phyloP scores from a whole-genome alignment of 2,888 invertebrate species.

The Nephrotoma flavescens region DNA sequence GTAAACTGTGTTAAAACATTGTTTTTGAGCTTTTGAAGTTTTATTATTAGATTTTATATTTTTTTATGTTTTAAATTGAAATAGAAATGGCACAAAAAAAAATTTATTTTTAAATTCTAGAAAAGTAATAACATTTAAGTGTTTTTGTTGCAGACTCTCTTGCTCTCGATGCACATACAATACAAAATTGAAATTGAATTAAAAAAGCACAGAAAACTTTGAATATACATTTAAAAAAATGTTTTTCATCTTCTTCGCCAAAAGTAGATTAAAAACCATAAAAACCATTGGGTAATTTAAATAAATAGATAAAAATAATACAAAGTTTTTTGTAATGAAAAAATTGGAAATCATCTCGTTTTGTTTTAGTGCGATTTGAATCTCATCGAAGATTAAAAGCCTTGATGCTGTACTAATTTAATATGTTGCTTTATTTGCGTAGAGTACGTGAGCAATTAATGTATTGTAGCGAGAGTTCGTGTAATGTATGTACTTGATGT shows the following conservation, averaged over 20 bases:
- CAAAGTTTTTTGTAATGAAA: not conserved
- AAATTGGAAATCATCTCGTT: not conserved
- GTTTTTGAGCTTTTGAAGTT: not conserved
- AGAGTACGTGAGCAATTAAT: no score
- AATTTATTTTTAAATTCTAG: not conserved
- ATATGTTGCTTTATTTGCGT: not conserved
- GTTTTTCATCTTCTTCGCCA: not conserved
- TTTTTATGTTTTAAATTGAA: not conserved
- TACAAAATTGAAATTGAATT: not conserved
- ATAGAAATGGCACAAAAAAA: not conserved
- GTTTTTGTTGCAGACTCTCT: not conserved
- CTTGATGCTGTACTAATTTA: not conserved
- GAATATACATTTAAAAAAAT: not conserved
- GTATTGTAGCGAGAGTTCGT: no score
- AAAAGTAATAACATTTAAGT: not conserved
- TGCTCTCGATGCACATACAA: not conserved
- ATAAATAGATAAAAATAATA: not conserved
- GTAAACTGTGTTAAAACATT: not conserved
- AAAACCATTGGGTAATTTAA: not conserved
- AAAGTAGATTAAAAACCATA: not conserved
- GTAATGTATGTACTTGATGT: no score
- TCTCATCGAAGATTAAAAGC: not conserved
- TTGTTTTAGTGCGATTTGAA: not conserved
- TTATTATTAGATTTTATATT: not conserved
- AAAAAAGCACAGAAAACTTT: not conserved